These are phyloP conservation scores for Scelioninae gen. 2 DNA, from an alignment of 2,888 invertebrate species.

Conservation along the genomic window DNA sequence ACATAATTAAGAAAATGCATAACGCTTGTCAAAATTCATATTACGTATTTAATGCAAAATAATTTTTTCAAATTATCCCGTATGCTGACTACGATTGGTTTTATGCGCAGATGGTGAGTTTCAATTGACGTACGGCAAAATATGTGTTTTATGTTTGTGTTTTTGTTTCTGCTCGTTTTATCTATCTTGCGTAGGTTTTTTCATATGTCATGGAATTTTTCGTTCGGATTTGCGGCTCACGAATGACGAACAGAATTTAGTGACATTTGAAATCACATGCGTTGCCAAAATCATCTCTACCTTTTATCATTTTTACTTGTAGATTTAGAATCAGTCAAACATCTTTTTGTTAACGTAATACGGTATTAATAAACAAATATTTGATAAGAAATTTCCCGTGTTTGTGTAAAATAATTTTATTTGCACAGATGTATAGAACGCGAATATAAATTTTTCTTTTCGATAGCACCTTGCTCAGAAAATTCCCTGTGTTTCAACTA, in stretches of 20 bases:
- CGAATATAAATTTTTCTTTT: not conserved
- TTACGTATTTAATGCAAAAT: constrained; percentile 67
- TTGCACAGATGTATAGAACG: not conserved
- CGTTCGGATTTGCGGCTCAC: not conserved
- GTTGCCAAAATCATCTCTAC: not conserved
- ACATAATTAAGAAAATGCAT: constrained; percentile 25
- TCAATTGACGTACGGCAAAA: constrained; percentile 63
- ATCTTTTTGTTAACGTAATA: not conserved
- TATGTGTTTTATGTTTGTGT: constrained; percentile 66
- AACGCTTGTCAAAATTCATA: constrained; percentile 51
- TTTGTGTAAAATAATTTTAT: too few relatives aligned
- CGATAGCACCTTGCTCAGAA: not conserved
- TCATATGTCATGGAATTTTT: not conserved
- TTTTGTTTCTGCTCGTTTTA: constrained; percentile 48
- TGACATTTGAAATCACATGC: constrained; percentile 9
- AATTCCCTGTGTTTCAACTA: not conserved
- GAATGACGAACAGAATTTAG: constrained; percentile 3
- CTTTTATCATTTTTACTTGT: not conserved
- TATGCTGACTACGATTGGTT: constrained; percentile 72
- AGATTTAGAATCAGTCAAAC: too few relatives aligned
- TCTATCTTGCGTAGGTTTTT: not conserved
- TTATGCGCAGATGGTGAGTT: constrained; percentile 75
- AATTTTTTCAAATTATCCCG: constrained; percentile 71
- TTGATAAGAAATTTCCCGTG: too few relatives aligned
- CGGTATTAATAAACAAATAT: too few relatives aligned